A percentile compares a stretch with the other conserved stretches of the same genome.
Conservation (phyloP, 2,113 vertebrate genomes). For the Orthonyx spaldingii region DNA sequence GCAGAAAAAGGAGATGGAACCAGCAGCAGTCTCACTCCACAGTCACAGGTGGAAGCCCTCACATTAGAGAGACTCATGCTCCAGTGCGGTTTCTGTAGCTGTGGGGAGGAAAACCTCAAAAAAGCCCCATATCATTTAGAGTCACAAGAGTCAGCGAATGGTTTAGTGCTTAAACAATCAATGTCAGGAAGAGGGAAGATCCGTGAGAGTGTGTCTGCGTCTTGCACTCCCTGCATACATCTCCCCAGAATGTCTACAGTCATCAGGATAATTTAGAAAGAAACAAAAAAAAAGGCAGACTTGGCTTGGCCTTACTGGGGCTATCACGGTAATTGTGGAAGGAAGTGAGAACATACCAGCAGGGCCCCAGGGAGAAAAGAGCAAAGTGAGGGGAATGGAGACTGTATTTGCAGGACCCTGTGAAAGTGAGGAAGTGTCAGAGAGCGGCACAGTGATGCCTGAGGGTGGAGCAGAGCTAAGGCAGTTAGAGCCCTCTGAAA, state of each 20-base stretch:
- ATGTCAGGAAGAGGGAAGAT: conserved; percentile 66
- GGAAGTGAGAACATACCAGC: conserved; percentile 41
- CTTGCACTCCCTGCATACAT: conserved; percentile 12
- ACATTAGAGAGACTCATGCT: conserved; percentile 48
- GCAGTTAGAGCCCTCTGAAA: not conserved
- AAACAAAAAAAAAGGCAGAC: not conserved
- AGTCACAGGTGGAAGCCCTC: conserved; percentile 64
- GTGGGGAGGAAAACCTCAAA: conserved; percentile 68
- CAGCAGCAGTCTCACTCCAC: conserved; percentile 28
- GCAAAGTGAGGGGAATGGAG: conserved; percentile 8
- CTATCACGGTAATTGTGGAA: conserved; percentile 54
- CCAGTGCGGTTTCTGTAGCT: conserved; percentile 65
- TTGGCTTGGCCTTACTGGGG: conserved; percentile 30
- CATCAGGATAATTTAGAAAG: conserved; percentile 44
- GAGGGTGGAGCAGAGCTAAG: conserved; percentile 13
- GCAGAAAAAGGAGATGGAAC: conserved; percentile 55
- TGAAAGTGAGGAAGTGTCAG: conserved; percentile 5
- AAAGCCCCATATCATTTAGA: conserved; percentile 56
- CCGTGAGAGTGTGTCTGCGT: conserved; percentile 3
- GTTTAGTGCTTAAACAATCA: conserved; percentile 68
- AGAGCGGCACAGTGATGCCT: not conserved
- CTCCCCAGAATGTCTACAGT: conserved; percentile 32
- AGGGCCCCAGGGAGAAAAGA: conserved; percentile 8
- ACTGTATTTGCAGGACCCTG: not conserved
- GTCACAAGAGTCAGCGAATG: conserved; percentile 49